Evolutionary conservation across 2,888 invertebrate species (phyloP).

Genomic region (Leptodirus hochenwartii): DNA sequence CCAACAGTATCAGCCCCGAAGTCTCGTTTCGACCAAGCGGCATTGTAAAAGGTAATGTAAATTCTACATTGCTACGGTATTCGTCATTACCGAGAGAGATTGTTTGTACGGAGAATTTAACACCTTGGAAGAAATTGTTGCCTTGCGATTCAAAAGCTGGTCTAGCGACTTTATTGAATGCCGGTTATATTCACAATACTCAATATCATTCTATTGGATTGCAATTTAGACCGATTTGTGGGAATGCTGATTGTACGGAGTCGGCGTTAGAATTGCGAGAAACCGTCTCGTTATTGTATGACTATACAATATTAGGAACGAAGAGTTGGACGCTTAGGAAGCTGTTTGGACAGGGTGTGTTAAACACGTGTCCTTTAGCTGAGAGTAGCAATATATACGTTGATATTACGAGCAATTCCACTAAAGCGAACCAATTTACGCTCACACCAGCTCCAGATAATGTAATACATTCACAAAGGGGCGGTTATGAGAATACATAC

Average conservation of each 20-base stretch:
- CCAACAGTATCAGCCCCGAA: slow-evolving; percentile 69
- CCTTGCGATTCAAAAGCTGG: slow-evolving; percentile 89
- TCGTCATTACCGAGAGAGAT: slow-evolving; percentile 89
- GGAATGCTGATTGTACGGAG: slow-evolving; percentile 29
- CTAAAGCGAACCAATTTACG: slow-evolving; percentile 34
- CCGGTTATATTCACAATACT: slow-evolving; percentile 80
- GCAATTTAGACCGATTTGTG: slow-evolving; percentile 65
- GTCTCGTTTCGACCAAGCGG: slow-evolving; percentile 67
- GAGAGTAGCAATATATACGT: slow-evolving; percentile 61
- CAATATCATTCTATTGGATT: slow-evolving; percentile 83
- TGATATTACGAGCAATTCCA: slow-evolving; percentile 48
- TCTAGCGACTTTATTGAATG: slow-evolving; percentile 71
- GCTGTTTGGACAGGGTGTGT: slow-evolving; percentile 72
- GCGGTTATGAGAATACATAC: slow-evolving; percentile 44
- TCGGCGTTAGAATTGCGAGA: slow-evolving; percentile 65
- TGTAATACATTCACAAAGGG: slow-evolving; percentile 40
- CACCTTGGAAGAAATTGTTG: slow-evolving; percentile 93
- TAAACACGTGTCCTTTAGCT: slow-evolving; percentile 67
- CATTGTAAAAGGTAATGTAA: slow-evolving; percentile 29
- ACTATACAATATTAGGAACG: slow-evolving; percentile 44
- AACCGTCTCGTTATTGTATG: slow-evolving; percentile 76
- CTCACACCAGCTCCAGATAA: slow-evolving; percentile 42
- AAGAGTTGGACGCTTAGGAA: slow-evolving; percentile 74
- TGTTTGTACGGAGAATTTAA: slow-evolving; percentile 96
- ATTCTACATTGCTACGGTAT: slow-evolving; percentile 47